These are phyloP conservation scores for Tauraco erythrolophus DNA, from an alignment of 2,113 vertebrate species.

Conservation along the genomic window DNA sequence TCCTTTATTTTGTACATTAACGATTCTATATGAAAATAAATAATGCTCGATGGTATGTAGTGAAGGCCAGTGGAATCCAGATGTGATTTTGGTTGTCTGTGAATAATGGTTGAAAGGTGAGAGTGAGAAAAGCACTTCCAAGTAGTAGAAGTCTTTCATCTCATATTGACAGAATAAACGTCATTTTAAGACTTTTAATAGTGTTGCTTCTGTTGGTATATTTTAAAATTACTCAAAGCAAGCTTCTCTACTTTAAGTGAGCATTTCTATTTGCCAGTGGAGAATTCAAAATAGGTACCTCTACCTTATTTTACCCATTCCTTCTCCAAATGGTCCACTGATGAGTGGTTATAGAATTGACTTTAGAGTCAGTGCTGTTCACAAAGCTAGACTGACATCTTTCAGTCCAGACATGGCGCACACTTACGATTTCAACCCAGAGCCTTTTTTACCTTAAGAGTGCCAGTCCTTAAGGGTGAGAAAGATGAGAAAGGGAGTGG, in stretches of 20 bases:
- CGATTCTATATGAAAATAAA: neutral
- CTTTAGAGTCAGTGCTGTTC: neutral
- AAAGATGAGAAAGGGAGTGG: neutral
- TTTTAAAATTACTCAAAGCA: conserved; percentile 10
- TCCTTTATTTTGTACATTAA: neutral
- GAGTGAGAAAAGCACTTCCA: neutral
- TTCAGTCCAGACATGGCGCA: neutral
- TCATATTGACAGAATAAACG: neutral
- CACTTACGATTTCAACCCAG: neutral
- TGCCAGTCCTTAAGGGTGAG: neutral
- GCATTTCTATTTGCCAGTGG: neutral
- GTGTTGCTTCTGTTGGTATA: neutral
- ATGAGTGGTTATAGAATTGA: neutral
- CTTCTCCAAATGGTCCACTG: neutral
- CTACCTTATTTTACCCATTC: neutral
- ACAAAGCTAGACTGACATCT: neutral
- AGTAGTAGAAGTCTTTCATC: conserved; percentile 4
- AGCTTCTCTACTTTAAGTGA: neutral
- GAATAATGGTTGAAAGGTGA: neutral
- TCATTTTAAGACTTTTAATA: neutral
- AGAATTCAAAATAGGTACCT: neutral
- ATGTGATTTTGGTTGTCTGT: neutral
- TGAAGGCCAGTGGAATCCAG: neutral
- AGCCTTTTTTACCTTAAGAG: neutral
- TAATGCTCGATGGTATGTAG: neutral